These are phyloP conservation scores for Saccostrea glomerata DNA, from an alignment of 1,140 invertebrate genomes.

Conservation along the genomic window DNA sequence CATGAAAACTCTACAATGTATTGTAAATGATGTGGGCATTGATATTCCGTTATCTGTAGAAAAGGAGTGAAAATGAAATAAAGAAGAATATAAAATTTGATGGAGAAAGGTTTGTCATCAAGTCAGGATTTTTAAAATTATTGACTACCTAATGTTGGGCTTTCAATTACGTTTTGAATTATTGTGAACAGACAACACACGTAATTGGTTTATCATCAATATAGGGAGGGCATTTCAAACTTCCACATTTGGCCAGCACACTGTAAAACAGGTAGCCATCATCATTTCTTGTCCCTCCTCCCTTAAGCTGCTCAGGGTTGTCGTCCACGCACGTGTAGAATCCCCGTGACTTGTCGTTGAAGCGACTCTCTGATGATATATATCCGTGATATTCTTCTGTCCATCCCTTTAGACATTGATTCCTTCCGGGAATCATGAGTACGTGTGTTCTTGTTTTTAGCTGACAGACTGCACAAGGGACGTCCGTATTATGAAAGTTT, in stretches of 20 bases:
- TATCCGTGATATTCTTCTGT: conserved; percentile 58
- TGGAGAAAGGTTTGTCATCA: too few species aligned
- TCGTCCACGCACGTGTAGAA: conserved; percentile 63
- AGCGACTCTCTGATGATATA: conserved; percentile 48
- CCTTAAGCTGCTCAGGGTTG: conserved; percentile 41
- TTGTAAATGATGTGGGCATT: too few species aligned
- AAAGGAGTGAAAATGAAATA: too few species aligned
- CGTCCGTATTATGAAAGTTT: neutral
- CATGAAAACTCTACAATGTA: too few species aligned
- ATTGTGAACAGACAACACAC: conserved; percentile 61
- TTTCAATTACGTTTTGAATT: neutral
- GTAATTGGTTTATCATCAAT: conserved; percentile 49
- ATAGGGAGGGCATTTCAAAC: conserved; percentile 55
- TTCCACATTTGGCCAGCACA: conserved; percentile 50
- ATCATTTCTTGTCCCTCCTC: conserved; percentile 40
- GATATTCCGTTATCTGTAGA: too few species aligned
- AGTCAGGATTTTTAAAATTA: too few species aligned
- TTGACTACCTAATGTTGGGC: too few species aligned
- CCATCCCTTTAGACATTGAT: neutral
- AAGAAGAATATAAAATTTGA: too few species aligned
- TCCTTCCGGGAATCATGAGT: neutral
- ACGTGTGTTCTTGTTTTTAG: neutral
- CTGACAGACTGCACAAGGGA: neutral
- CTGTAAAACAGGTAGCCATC: conserved; percentile 59
- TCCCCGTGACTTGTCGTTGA: neutral